These are phyloP conservation scores for Axinella damicornis DNA, from an alignment of 37 sponge, comb jelly and placozoan species.

Conservation along the genomic window DNA sequence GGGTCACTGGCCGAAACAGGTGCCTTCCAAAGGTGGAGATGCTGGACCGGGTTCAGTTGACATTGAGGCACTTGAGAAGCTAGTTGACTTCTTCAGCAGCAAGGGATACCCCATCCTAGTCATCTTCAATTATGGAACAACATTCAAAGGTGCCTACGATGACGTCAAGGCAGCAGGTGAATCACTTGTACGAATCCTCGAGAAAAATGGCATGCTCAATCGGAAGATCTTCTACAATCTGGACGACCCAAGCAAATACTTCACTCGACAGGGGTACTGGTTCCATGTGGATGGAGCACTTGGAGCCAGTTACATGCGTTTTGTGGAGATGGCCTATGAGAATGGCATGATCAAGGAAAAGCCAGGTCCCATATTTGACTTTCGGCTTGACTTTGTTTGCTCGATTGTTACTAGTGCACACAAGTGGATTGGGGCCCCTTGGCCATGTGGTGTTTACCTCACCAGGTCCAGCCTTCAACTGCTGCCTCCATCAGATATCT, in stretches of 20 bases:
- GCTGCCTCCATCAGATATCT: background rate
- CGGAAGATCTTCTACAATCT: too few relatives aligned
- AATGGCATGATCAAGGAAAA: background rate
- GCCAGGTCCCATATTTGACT: slow-evolving; percentile 24
- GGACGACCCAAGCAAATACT: background rate
- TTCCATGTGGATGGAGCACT: slow-evolving; percentile 55
- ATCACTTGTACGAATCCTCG: background rate
- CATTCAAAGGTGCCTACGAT: slow-evolving; percentile 49
- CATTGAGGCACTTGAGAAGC: background rate
- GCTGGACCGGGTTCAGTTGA: slow-evolving; percentile 22
- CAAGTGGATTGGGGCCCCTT: slow-evolving; percentile 35
- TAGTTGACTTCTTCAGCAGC: slow-evolving; percentile 23
- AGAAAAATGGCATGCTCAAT: slow-evolving; percentile 20
- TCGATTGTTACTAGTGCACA: slow-evolving; percentile 49
- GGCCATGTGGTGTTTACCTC: slow-evolving; percentile 32
- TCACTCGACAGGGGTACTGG: slow-evolving; percentile 2
- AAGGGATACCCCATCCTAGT: slow-evolving; percentile 19
- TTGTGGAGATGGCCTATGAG: slow-evolving; percentile 14
- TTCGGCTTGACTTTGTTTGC: too few relatives aligned
- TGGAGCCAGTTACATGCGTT: slow-evolving; percentile 38
- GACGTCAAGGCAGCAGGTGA: slow-evolving; percentile 12
- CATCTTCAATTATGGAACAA: slow-evolving; percentile 38
- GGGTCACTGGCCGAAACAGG: too few relatives aligned
- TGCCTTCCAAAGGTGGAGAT: slow-evolving; percentile 9
- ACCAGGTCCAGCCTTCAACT: slow-evolving; percentile 5